phyloP scores from a whole-genome alignment of 2,113 vertebrate genomes.

The Lichenostomus cassidix region DNA sequence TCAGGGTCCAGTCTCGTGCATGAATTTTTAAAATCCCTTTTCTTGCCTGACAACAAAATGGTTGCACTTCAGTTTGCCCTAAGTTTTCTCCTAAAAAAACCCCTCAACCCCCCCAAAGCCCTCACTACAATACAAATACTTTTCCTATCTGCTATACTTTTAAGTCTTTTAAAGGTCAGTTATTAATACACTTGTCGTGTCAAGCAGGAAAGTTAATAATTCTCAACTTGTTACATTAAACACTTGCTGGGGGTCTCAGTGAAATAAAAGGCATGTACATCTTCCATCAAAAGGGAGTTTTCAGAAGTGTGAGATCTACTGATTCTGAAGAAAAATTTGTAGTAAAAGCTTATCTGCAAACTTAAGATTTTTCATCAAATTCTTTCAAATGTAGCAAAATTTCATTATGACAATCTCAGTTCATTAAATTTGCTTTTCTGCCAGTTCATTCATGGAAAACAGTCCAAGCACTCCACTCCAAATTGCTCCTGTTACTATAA shows the following conservation, averaged over 20 bases:
- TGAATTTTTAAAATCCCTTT: constrained; percentile 90
- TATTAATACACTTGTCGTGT: background rate
- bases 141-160: background rate
- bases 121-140: background rate
- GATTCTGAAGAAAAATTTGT: background rate
- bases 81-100: background rate
- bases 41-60: constrained; percentile 78
- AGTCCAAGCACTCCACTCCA: background rate
- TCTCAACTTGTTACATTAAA: background rate
- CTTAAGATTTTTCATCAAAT: background rate
- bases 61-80: background rate
- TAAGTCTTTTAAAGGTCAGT: background rate
- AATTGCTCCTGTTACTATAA: background rate
- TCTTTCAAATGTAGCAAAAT: background rate
- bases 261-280: background rate
- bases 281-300: background rate
- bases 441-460: background rate
- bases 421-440: background rate
- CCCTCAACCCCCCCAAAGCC: background rate
- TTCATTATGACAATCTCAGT: background rate
- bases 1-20: constrained; percentile 84
- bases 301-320: background rate
- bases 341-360: background rate
- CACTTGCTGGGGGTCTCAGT: background rate
- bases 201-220: background rate